A percentile compares a stretch with the other conserved stretches of the same genome.
Conservation (phyloP, 2,113 vertebrate genomes). For the Brachyhypopomus gauderio region DNA sequence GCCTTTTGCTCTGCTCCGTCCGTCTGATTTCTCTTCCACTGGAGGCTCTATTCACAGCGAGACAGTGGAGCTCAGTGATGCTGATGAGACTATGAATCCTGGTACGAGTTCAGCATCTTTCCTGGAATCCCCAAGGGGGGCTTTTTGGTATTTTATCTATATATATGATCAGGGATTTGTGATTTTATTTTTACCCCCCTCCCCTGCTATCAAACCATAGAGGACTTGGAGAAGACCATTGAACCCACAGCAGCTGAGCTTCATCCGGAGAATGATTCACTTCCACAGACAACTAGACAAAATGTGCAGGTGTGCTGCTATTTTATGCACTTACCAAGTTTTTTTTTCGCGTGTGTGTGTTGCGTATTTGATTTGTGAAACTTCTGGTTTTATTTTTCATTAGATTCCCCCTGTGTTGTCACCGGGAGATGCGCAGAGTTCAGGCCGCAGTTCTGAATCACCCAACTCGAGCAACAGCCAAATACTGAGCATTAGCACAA, state of each 20-base stretch:
- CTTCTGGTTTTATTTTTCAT: conserved; percentile 26
- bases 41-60: conserved; percentile 62
- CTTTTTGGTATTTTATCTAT: neutral
- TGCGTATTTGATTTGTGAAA: neutral
- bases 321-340: too few relatives aligned
- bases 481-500: conserved; percentile 89
- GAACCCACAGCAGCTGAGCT: conserved; percentile 62
- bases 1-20: conserved; percentile 83
- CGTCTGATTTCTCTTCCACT: conserved; percentile 69
- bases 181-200: too few relatives aligned
- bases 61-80: conserved; percentile 63
- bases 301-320: conserved; percentile 1
- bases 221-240: conserved; percentile 72
- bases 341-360: neutral
- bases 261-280: conserved; percentile 56
- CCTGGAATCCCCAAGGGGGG: neutral
- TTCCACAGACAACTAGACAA: conserved; percentile 51
- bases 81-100: conserved; percentile 73
- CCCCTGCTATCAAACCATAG: conserved; percentile 61
- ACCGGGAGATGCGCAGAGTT: conserved; percentile 38
- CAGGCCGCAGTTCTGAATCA: conserved; percentile 41
- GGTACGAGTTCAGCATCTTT: conserved; percentile 64
- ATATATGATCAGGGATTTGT: neutral
- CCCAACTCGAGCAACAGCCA: conserved; percentile 64
- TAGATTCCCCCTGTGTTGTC: neutral